These are phyloP conservation scores for Athalia rosae DNA, from an alignment of 2,888 invertebrate genomes.

Conservation along the genomic window DNA sequence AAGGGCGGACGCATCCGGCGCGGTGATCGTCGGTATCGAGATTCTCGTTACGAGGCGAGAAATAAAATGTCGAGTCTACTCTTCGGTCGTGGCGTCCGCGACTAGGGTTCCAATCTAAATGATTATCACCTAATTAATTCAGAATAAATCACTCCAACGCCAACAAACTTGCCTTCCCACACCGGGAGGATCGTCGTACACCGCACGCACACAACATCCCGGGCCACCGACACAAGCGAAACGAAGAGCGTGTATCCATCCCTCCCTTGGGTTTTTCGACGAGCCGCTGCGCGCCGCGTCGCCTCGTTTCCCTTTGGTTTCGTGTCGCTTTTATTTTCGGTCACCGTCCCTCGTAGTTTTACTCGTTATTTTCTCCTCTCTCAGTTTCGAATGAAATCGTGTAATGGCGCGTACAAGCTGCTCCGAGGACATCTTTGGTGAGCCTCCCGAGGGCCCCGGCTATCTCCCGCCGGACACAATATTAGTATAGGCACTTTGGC, in stretches of 20 bases:
- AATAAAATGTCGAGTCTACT: not conserved
- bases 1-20: too few species aligned
- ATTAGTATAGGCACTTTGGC: slow-evolving; percentile 63
- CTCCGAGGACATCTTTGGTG: slow-evolving; percentile 30
- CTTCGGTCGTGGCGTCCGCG: slow-evolving; percentile 18
- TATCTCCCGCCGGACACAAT: slow-evolving; percentile 59
- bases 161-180: slow-evolving; percentile 46
- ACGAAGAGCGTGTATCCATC: not conserved
- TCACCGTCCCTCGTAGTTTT: slow-evolving; percentile 14
- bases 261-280: slow-evolving; percentile 18
- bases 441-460: slow-evolving; percentile 10
- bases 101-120: slow-evolving; percentile 18
- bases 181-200: slow-evolving; percentile 24
- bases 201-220: not conserved
- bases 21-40: too few species aligned
- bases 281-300: slow-evolving; percentile 16
- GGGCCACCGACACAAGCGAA: not conserved
- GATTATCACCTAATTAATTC: slow-evolving; percentile 46
- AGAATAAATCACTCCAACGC: slow-evolving; percentile 41
- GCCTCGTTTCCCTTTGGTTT: not conserved
- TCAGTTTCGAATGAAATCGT: slow-evolving; percentile 34
- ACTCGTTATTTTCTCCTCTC: slow-evolving; percentile 40
- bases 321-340: not conserved
- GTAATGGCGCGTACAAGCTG: slow-evolving; percentile 39
- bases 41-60: too few species aligned